phyloP scores from a whole-genome alignment of 2,888 invertebrate genomes.

The Chaetogeoica ovagalla region DNA sequence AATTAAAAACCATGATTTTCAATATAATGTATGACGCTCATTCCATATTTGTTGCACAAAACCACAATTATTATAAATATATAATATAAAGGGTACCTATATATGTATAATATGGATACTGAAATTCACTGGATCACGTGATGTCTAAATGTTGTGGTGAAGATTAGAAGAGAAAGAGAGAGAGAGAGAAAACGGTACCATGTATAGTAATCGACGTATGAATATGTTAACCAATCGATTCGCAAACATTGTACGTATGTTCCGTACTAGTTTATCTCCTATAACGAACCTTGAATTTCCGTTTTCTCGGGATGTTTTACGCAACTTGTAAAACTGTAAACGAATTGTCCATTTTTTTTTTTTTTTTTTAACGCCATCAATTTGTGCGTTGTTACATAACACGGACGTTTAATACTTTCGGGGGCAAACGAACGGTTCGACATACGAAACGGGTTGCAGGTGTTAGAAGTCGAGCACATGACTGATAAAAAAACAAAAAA shows the following conservation, averaged over 20 bases:
- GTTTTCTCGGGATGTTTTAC: neutral
- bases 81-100: no score
- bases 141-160: constrained; percentile 10
- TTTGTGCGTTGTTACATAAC: neutral
- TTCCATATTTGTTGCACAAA: neutral
- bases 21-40: neutral
- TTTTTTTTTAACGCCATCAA: neutral
- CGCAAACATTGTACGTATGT: neutral
- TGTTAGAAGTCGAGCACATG: neutral
- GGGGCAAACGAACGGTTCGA: neutral
- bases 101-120: neutral
- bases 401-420: neutral
- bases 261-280: neutral
- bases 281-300: constrained; percentile 21
- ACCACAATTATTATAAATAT: no score
- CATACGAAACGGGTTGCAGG: neutral
- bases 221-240: constrained; percentile 10
- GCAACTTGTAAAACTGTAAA: neutral
- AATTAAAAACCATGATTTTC: neutral
- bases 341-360: neutral
- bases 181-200: neutral
- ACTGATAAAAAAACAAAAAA: constrained; percentile 11
- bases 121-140: constrained; percentile 24
- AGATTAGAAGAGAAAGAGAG: constrained; percentile 8
- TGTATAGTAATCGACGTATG: neutral